phyloP scores from a whole-genome alignment of 2,797 vertebrate species.

The Anniella stebbinsi region DNA sequence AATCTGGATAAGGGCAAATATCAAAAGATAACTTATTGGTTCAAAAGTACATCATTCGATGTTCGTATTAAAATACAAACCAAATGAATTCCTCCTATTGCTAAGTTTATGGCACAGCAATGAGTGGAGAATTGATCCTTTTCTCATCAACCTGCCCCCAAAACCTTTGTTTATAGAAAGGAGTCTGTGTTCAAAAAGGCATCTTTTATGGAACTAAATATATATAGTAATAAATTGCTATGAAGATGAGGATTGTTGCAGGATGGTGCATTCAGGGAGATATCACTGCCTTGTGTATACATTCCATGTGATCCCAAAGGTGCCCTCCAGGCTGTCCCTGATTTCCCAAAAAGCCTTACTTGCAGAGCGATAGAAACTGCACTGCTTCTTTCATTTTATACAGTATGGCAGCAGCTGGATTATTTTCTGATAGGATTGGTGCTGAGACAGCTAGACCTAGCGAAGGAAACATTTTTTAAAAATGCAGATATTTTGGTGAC shows the following conservation, averaged over 20 bases:
- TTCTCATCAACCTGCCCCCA: neutral
- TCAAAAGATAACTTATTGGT: too few species aligned
- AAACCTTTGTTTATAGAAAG: neutral
- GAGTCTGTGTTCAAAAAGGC: neutral
- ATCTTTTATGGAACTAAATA: neutral
- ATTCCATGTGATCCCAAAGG: accelerated
- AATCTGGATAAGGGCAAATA: too few species aligned
- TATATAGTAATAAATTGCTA: accelerated
- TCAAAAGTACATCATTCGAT: too few species aligned
- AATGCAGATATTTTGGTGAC: accelerated
- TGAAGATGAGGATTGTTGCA: accelerated
- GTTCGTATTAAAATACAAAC: too few species aligned
- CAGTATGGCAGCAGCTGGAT: accelerated
- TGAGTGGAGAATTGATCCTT: neutral
- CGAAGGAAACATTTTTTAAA: neutral
- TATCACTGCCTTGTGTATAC: accelerated
- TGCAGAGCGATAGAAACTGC: accelerated
- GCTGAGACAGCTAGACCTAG: neutral
- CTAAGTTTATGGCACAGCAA: neutral
- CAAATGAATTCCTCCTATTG: too few species aligned
- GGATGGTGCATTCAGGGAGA: neutral
- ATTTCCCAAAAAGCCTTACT: accelerated
- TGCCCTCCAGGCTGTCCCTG: accelerated
- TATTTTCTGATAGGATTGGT: neutral
- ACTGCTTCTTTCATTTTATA: accelerated